Base-by-base conservation (phyloP, 1,140 invertebrate genomes). In the Hylaeus volcanicus region DNA sequence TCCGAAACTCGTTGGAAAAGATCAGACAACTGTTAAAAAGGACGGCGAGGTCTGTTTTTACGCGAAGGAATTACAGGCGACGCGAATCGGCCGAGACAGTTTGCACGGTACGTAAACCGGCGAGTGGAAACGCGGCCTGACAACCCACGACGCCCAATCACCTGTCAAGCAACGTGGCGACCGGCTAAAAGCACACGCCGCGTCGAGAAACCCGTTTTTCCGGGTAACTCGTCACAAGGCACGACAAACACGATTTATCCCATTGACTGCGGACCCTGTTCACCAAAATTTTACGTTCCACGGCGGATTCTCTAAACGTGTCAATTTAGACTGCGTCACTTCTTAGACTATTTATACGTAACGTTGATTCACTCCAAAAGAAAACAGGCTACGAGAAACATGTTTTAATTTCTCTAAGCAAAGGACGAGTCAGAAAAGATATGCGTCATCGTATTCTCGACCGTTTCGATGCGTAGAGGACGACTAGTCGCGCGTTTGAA, bases 111-210 rank as follows among this genome's bases (percentile, higher is more conserved):
- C 8, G n/a, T 51, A 66, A 75, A 12, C 26, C 55, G 55, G 2
- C 5, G n/a, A 75, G 11, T 75, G 37, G 63, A 80, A 75, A 75
- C 78, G 48, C 73, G 73, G 12, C 39, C 72, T 75, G 72, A 69
- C 79, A 68, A 66, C 71, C 43, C 68, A 80, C 66, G 79, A 80
- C 73, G 64, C 64, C 79, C 79, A 75, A 80, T 80, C 79, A 75
- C 79, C 79, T 80, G 79, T 68, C 79, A 84, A 81, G 68, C 79
- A 85, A 73, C 63, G 66, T 85, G 69, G 79, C 70, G 48, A 14
- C 68, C 58, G 66, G 64, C 26, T 43, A 69, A 84, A 85, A 81
- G 55, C 82, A 61, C 82, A 61, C 69, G 82, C 69, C 63, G 48
- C 41, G 26, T 65, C 39, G 64, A 77, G 45, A 70, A 83, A 53